phyloP scores from a whole-genome alignment of 1,140 invertebrate genomes.

The Drosophila elegans region DNA sequence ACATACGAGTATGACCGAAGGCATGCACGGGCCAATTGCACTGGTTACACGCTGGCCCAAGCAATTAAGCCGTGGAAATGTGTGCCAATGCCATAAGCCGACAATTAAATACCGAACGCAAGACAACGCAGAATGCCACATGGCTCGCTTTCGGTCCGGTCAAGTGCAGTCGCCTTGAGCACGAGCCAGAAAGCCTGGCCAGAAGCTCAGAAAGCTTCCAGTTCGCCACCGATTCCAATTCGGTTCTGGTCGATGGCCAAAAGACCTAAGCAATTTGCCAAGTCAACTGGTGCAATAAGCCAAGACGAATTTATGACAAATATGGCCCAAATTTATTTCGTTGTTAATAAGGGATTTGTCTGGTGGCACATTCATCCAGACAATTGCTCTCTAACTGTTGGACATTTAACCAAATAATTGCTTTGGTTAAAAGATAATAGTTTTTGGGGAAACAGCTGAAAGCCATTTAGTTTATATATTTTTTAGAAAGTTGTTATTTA shows the following conservation, averaged over 20 bases:
- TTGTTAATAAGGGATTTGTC: constrained; percentile 1
- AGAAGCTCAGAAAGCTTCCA: constrained; percentile 22
- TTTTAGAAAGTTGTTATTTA: too few species aligned
- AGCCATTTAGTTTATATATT: too few species aligned
- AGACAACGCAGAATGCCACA: constrained; percentile 54
- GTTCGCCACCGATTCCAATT: constrained; percentile 36
- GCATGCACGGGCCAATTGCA: constrained; percentile 29
- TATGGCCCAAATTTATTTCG: not conserved
- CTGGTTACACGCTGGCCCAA: constrained; percentile 58
- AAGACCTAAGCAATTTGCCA: constrained; percentile 29
- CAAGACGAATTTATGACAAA: constrained; percentile 34
- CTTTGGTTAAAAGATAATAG: not conserved
- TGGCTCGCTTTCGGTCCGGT: constrained; percentile 45
- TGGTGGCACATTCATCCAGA: too few species aligned
- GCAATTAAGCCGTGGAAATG: constrained; percentile 73
- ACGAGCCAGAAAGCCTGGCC: constrained; percentile 32
- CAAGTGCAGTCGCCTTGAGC: constrained; percentile 61
- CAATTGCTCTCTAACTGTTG: not conserved
- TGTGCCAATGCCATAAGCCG: constrained; percentile 73
- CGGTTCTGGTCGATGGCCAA: constrained; percentile 51
- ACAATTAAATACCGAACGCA: constrained; percentile 60
- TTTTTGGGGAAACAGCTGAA: not conserved
- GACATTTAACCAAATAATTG: too few species aligned
- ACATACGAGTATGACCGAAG: not conserved
- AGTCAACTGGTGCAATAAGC: constrained; percentile 19